Evolutionary conservation across 2,888 invertebrate genomes (phyloP), one percentile per base, ranked within the genome.

Genomic region (Lasioglossum pauxillum): DNA sequence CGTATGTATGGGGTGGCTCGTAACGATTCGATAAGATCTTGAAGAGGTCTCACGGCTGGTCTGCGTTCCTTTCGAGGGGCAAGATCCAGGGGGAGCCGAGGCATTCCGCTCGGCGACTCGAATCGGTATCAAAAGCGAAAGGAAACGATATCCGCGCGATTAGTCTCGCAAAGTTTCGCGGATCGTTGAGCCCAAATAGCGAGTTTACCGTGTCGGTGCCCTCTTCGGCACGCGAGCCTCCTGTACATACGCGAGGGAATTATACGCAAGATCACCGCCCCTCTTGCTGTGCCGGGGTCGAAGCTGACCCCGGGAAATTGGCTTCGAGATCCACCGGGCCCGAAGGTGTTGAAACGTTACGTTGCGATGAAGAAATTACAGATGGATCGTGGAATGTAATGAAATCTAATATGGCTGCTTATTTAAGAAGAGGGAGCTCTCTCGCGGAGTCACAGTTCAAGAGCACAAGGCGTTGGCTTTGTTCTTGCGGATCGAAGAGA

Each of bases 81-180:
- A 38, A 75, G 53, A 75, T 49, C 75, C 35, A 46, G 69, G 60
- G 85, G 73, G 75, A 44, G 35, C 74, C 19, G 19, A 35, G 78
- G 53, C 53, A 80, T 85, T 83, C 72, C 75, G 27, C 31, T 77
- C 44, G 78, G 79, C 53, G 82, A 75, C 57, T 35, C 69, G 72
- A 79, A 49, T 75, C 81, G 77, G 31, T 86, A 82, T 85, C 84
- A 83, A 85, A 88, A 84, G 67, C 53, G 8, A 53, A 75, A 82
- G 74, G 78, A 78, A 86, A 87, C 86, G 78, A 73, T 85, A 87
- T 91, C 84, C 89, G 80, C 85, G 86, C 90, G 92, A 92, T 91
- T 92, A 92, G 90, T 82, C 85, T 80, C 82, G 76, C 87, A 84
- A 91, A 91, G 89, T 91, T 92, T 89, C 75, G 89, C 90, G 91